Base-by-base conservation (phyloP, 2,888 invertebrate genomes). In the Cheilosia soror region DNA sequence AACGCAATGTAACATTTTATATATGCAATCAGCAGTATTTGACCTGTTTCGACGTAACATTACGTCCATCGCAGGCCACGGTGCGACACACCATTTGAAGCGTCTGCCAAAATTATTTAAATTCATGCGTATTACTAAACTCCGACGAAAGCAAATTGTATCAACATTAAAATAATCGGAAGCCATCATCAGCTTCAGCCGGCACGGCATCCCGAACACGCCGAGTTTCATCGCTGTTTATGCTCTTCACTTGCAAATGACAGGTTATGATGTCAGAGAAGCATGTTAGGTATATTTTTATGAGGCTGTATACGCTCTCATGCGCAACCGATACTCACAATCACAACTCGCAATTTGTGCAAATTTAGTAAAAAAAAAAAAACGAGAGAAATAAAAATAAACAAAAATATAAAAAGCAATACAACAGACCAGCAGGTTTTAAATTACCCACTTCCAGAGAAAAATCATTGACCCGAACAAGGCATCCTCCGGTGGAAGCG, bases 101-200 rank as follows among this genome's bases (percentile, higher is more conserved):
- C 51, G 72, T 60, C 42, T 51, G 60, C 60, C 72, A 51, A 72
- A 72, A 72, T 51, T 72, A 72, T 72, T 62, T 53, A 42, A 72
- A 72, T 72, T 13, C 31, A 42, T 33, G n/a, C 15, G 25, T 13
- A 15, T 62, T 60, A 49, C 60, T 72, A 42, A 62, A 60, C 40
- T 40, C 27, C 49, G 51, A 7, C 27, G 27, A 55, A 55, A 15
- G 55, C 55, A 31, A 55, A 55, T 55, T 29, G 31, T 55, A 55
- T 33, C 55, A 15, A n/a, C 33, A 55, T 55, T 27, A 31, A 29
- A 7, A 55, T 55, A 55, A 31, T 15, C 29, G 55, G 15, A 29
- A 55, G 31, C 31, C 55, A 37, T 11, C 37, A 37, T 37, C 37
- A 37, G 37, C 37, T 37, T 37, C 37, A 55, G 15, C 15, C 55